Base-by-base conservation (phyloP, 2,888 invertebrate genomes). In the Drosophila buzzatii region DNA sequence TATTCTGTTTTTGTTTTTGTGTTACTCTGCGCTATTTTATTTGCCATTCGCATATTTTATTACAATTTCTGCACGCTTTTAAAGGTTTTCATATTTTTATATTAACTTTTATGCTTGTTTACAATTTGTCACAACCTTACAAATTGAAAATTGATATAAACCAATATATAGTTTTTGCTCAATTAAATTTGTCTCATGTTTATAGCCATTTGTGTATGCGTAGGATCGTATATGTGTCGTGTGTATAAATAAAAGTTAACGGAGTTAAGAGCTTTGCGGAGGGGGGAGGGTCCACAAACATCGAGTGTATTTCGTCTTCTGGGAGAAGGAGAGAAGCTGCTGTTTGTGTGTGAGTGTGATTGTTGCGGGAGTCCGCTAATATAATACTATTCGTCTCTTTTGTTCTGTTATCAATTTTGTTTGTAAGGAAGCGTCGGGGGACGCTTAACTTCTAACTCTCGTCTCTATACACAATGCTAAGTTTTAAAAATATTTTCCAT, bases 111-210 rank as follows among this genome's bases (percentile, higher is more conserved):
- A 82, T 90, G 90, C 90, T 90, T 92, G 92, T 92, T 92, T 92
- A 93, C 92, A 93, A 92, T 92, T 92, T 87, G 86, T 87, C 92
- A 92, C 92, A 92, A 92, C 92, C 92, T 92, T 92, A 92, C 93
- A 93, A 93, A 92, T 92, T 92, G 92, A 93, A 92, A 92, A 90
- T 92, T 88, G 89, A 92, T 91, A 87, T 78, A 78, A 90, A 90
- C 82, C 83, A 91, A 85, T 87, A 85, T 66, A 78, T 76, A 79
- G 62, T 71, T 84, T 82, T 69, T 60, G 69, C 68, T 71, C 73
- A 70, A 82, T 80, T 68, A 83, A 85, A 70, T 70, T 76, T 81
- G 60, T 74, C 31, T 71, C 68, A 63, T 72, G 58, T 75, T 63
- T 64, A 42, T 79, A 59, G 59, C 61, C 68, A 70, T 71, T 74